Evolutionary conservation across 2,797 vertebrate genomes (phyloP).

Genomic region (Aplochiton taeniatus): DNA sequence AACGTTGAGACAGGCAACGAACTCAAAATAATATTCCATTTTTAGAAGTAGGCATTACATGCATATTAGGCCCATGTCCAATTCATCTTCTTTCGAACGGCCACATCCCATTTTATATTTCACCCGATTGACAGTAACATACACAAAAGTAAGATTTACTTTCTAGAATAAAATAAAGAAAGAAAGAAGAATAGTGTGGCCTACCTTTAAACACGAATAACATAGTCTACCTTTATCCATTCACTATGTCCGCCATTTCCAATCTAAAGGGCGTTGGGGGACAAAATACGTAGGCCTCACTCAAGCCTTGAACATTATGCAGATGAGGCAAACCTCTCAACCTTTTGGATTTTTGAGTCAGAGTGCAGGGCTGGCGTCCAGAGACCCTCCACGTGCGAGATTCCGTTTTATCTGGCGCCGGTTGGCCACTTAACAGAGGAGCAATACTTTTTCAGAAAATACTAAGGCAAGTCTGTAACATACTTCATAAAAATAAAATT

Average conservation of each 20-base stretch:
- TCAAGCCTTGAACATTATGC: slow-evolving; percentile 78
- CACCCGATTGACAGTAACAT: too few relatives aligned
- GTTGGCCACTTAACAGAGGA: slow-evolving; percentile 51
- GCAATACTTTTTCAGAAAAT: slow-evolving; percentile 44
- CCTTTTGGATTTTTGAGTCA: slow-evolving; percentile 83
- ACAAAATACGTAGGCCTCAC: slow-evolving; percentile 69
- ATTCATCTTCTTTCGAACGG: too few relatives aligned
- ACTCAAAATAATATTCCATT: too few relatives aligned
- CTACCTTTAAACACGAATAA: too few relatives aligned
- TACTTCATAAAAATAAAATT: slow-evolving; percentile 39
- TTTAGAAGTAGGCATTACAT: too few relatives aligned
- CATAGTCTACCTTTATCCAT: slow-evolving; percentile 7
- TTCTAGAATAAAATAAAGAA: too few relatives aligned
- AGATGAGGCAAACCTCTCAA: slow-evolving; percentile 85
- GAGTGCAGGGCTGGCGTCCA: slow-evolving; percentile 82
- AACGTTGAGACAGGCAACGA: too few relatives aligned
- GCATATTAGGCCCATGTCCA: too few relatives aligned
- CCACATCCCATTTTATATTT: too few relatives aligned
- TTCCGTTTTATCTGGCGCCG: slow-evolving; percentile 68
- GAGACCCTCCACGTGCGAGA: slow-evolving; percentile 74
- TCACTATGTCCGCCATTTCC: slow-evolving; percentile 35
- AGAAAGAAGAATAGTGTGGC: too few relatives aligned
- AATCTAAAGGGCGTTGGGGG: slow-evolving; percentile 44
- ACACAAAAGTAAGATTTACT: too few relatives aligned
- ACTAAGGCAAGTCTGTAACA: neutral